Evolutionary conservation across 2,113 vertebrate genomes (phyloP), one percentile per base, ranked within the genome.

Genomic region (Apus apus): DNA sequence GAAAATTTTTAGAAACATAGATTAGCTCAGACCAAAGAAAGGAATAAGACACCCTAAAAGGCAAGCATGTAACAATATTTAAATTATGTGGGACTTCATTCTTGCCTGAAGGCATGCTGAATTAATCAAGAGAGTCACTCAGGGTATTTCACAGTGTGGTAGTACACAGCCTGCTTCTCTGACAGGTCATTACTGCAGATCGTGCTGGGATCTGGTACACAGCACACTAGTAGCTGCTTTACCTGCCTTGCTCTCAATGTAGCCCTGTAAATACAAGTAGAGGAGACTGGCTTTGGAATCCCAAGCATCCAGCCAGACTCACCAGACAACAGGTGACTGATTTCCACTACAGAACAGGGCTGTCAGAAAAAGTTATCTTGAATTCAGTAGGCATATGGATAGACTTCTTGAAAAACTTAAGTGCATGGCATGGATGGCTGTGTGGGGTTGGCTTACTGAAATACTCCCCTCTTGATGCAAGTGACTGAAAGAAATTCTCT

Each of bases 101-200:
- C 64, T 96, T 96, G 97, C 97, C 97, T 97, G 88, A 34, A 98
- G 98, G 73, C 84, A 64, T 81, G 73, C 85, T 93, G 97, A 97
- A 98, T 98, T 98, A 96, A 98, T 98, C 97, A 98, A 98, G 97
- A 97, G 97, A 97, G 96, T 97, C 97, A 98, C 98, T 94, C 95
- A 96, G 98, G 98, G 98, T 97, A 97, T 98, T 97, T 97, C 98
- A 93, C 97, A 98, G 96, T 96, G 94, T 91, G 96, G 92, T 85
- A 94, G 94, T 93, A 92, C 93, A 87, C 77, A 91, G 97, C 91
- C 97, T 97, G 94, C 97, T 94, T 98, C 97, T 96, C 97, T 98
- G 98, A 97, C 98, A 98, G 98, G 98, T 99, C 98, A 98, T 99
- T 99, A 98, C 97, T 97, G 97, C 90, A 53, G 93, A 93, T 98